phyloP scores from a whole-genome alignment of 2,797 vertebrate genomes.

The Acridotheres tristis region DNA sequence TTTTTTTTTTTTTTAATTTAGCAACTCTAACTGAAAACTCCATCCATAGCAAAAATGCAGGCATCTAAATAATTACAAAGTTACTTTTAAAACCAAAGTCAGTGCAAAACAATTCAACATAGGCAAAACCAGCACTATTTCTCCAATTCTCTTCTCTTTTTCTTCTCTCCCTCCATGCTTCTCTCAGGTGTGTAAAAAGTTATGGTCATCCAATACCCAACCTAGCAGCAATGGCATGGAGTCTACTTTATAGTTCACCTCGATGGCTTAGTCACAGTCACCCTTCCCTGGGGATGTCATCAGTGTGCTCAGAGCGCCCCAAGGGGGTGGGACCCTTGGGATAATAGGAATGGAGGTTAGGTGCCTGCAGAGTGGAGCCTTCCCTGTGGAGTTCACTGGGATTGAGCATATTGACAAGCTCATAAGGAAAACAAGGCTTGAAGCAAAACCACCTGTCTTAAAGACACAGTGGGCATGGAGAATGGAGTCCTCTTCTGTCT shows the following conservation, averaged over 20 bases:
- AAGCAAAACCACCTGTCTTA: rapidly evolving
- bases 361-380: rapidly evolving
- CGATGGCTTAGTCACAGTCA: rapidly evolving
- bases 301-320: background rate
- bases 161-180: background rate
- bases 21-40: background rate
- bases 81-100: background rate
- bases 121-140: background rate
- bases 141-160: background rate
- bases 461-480: background rate
- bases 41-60: background rate
- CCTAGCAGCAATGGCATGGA: rapidly evolving
- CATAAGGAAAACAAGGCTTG: rapidly evolving
- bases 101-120: background rate
- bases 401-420: background rate
- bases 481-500: background rate
- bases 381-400: rapidly evolving
- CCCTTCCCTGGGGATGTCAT: background rate
- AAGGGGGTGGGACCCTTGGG: rapidly evolving
- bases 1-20: background rate
- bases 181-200: background rate
- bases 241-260: background rate
- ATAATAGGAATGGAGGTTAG: rapidly evolving
- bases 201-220: rapidly evolving
- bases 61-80: background rate